Evolutionary conservation across 1,140 invertebrate genomes (phyloP), one percentile per base, ranked within the genome.

Genomic region (Ceratina calcarata): DNA sequence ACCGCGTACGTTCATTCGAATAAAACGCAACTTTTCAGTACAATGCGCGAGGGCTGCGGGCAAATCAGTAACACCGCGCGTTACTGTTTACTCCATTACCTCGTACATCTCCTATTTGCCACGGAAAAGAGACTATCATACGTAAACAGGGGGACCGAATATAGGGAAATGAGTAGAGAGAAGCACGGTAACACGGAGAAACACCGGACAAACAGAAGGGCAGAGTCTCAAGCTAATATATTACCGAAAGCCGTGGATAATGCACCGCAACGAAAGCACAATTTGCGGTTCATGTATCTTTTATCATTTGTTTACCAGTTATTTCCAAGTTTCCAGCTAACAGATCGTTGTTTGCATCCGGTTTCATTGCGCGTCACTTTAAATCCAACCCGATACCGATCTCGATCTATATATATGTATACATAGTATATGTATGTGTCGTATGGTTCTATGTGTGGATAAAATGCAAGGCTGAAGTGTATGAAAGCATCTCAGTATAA

Each of bases 221-320:
- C 37, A 62, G 18, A 51, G 22, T 16, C 58, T n/a, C 4, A 12
- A 12, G 37, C 58, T 62, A 62, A 72, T 72, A 62, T 61, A 72
- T 72, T 61, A 72, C 37, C 22, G 58, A 72, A 51, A 62, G 37
- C 37, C 10, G 20, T 24, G 70, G 70, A 72, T 72, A 62, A 72
- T 62, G 70, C 45, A 62, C 58, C 70, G 32, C 58, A 61, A 72
- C 58, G 70, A 24, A 72, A 72, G 69, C 6, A 60, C 37, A 49
- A 60, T 72, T 72, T 22, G 16, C 55, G 37, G 32, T 37, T 61
- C 69, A 18, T 61, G 69, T 71, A 61, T 72, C 57, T 61, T 72
- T 72, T 72, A 61, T 61, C 69, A n/a, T 72, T 49, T 51, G 70
- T 72, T 72, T 72, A 61, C 20, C 57, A 20, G 58, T 72, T 72